Percentiles rank a stretch among this genome's conserved stretches.
phyloP scores from a whole-genome alignment of 2,797 vertebrate species.

The Cephalopachus bancanus region DNA sequence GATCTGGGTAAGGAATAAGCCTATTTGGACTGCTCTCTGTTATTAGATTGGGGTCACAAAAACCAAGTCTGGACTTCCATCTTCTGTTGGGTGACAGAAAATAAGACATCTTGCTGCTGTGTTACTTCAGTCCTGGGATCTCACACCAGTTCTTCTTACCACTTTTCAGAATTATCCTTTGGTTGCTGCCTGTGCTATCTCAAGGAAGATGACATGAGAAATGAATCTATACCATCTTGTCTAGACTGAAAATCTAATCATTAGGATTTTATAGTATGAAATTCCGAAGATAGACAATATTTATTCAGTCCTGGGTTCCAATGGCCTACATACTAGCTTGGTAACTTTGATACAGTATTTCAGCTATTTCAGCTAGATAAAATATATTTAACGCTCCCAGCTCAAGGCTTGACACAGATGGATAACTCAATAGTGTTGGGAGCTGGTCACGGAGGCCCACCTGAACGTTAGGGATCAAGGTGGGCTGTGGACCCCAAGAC shows the following conservation, averaged over 20 bases:
- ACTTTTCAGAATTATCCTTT: not conserved
- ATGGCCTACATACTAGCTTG: not conserved
- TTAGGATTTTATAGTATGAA: not conserved
- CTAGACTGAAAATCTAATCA: not conserved
- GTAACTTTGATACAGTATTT: not conserved
- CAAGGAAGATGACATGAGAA: not conserved
- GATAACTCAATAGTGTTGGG: not conserved
- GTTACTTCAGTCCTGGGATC: not conserved
- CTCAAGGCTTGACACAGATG: not conserved
- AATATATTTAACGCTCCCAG: not conserved
- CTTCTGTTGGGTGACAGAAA: not conserved
- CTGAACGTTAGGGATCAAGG: too few relatives aligned
- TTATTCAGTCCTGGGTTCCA: not conserved
- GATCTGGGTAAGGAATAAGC: not conserved
- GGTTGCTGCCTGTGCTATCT: not conserved
- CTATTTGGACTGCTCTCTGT: not conserved
- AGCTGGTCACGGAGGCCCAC: too few relatives aligned
- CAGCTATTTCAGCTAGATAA: slow-evolving; percentile 13
- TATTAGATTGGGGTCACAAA: not conserved
- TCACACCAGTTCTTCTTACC: not conserved
- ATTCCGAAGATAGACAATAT: slow-evolving; percentile 27
- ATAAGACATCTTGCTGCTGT: not conserved
- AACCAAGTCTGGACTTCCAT: not conserved
- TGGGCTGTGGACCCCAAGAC: too few relatives aligned
- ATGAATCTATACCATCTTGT: not conserved